Base-by-base conservation (phyloP, 1,140 invertebrate genomes). In the Tribolium madens region DNA sequence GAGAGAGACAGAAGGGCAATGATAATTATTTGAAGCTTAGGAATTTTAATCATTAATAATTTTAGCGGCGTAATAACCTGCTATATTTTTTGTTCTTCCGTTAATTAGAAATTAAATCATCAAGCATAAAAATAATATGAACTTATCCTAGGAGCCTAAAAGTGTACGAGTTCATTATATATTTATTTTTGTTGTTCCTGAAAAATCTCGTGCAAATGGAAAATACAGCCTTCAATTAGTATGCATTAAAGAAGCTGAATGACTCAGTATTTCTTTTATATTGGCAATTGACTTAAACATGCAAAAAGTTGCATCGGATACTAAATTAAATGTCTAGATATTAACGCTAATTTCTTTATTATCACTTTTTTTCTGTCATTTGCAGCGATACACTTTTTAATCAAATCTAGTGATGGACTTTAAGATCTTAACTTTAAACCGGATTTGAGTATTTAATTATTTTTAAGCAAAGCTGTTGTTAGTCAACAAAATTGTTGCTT, bases 331-430 rank as follows among this genome's bases (percentile, higher is more conserved):
- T 50, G 15, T 50, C 48, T 57, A n/a, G n/a, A n/a, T n/a, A 21
- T 21, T 57, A 57, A 57, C 15, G 10, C 18, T 57, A 57, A 57
- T 57, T 57, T 57, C 52, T 57, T 21, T 57, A 57, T 57, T 57
- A 57, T 50, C 13, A 17, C 17, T 42, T 10, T 42, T 42, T 42
- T 42, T 9, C 4, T 42, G 4, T 42, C 36, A 9, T 42, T 42
- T 42, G 9, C 36, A 42, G n/a, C 36, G 7, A 42, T 42, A 42
- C 36, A 42, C n/a, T 42, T 42, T 42, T 42, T 10, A 42, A 10
- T 42, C n/a, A 42, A 42, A 42, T 42, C 36, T 42, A 7, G 9
- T 9, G 6, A 42, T 42, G 21, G 0, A 26, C 21, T 26, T 26
- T 3, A 26, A 42, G 36, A 42, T 42, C 6, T 4, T 42, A 42